Evolutionary conservation across 2,888 invertebrate species (phyloP).

Genomic region (Melieria omissa): DNA sequence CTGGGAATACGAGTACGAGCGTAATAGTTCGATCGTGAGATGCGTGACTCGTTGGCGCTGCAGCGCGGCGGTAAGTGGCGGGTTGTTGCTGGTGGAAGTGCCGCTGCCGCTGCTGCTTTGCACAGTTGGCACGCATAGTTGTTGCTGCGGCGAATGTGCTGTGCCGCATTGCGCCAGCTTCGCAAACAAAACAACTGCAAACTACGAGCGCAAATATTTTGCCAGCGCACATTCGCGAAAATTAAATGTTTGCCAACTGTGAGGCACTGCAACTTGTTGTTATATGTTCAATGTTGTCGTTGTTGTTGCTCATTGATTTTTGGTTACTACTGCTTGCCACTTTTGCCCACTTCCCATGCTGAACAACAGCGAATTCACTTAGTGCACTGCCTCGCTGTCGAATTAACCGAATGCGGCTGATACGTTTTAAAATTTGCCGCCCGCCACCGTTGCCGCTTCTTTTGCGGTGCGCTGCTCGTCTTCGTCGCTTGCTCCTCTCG

Average conservation of each 20-base stretch:
- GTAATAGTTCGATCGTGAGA: slow-evolving; percentile 67
- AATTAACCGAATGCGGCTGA: too few relatives aligned
- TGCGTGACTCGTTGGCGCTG: slow-evolving; percentile 71
- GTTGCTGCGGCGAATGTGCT: background rate
- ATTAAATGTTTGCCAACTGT: slow-evolving; percentile 35
- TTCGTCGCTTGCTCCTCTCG: slow-evolving; percentile 17
- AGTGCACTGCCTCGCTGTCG: too few relatives aligned
- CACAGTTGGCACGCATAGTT: slow-evolving; percentile 10
- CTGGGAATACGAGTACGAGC: background rate
- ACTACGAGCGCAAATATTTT: too few relatives aligned
- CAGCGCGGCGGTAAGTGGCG: slow-evolving; percentile 72
- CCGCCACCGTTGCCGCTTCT: background rate
- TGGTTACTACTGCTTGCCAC: too few relatives aligned
- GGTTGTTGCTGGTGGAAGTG: background rate
- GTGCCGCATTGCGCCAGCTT: background rate
- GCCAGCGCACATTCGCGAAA: slow-evolving; percentile 18
- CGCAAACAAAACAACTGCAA: background rate
- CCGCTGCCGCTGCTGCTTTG: background rate
- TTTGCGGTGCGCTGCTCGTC: slow-evolving; percentile 14
- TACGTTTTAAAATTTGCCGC: too few relatives aligned
- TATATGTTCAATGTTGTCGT: too few relatives aligned
- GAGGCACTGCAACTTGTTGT: background rate
- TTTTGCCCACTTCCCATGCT: too few relatives aligned
- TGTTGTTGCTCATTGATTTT: too few relatives aligned
- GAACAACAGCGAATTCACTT: too few relatives aligned